phyloP scores from a whole-genome alignment of 2,888 invertebrate species.

The Stenolophus ochropezus region DNA sequence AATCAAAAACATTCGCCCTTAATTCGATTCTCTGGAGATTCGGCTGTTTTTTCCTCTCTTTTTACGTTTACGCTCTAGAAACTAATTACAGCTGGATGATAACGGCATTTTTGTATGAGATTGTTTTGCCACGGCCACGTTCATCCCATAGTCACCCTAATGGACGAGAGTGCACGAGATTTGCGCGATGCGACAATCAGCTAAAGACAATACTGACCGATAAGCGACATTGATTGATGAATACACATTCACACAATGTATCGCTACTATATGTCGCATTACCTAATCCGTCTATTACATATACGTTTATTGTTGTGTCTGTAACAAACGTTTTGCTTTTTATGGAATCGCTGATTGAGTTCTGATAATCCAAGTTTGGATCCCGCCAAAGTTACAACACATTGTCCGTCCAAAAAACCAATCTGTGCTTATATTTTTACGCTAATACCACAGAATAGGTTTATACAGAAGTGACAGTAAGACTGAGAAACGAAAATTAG shows the following conservation, averaged over 20 bases:
- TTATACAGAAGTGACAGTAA: too few relatives aligned
- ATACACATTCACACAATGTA: constrained; percentile 48
- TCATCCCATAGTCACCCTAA: constrained; percentile 15
- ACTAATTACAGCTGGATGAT: constrained; percentile 72
- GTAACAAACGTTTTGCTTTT: too few relatives aligned
- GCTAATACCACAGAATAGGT: too few relatives aligned
- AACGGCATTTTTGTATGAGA: constrained; percentile 68
- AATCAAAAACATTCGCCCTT: constrained; percentile 73
- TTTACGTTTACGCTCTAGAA: constrained; percentile 69
- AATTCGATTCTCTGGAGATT: constrained; percentile 70
- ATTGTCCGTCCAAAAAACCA: too few relatives aligned
- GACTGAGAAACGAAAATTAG: too few relatives aligned
- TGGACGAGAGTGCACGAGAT: constrained; percentile 34
- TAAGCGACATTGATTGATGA: constrained; percentile 61
- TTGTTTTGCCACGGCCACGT: constrained; percentile 18
- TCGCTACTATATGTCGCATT: constrained; percentile 8
- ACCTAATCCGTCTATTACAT: neutral
- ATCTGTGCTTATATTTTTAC: too few relatives aligned
- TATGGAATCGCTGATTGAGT: too few relatives aligned
- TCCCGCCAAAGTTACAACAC: too few relatives aligned
- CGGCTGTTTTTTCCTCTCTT: constrained; percentile 67
- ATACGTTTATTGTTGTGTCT: neutral
- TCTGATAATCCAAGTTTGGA: too few relatives aligned
- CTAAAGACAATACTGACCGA: constrained; percentile 57
- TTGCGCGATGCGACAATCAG: constrained; percentile 34